phyloP scores from a whole-genome alignment of 1,140 invertebrate genomes.

The Linepithema humile region DNA sequence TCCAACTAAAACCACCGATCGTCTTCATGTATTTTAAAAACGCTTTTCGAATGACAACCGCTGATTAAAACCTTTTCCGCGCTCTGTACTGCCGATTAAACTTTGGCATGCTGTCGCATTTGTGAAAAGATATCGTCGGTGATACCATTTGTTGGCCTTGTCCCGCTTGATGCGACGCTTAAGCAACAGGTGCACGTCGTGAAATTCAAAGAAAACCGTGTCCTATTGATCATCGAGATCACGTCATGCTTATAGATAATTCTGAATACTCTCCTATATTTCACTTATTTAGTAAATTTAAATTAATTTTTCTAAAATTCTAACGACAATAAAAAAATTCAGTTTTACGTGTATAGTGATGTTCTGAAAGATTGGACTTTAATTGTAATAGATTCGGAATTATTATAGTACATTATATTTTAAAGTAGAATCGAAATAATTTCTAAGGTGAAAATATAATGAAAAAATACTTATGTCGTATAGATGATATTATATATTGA shows the following conservation, averaged over 20 bases:
- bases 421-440: too few species aligned
- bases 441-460: too few species aligned
- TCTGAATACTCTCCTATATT: neutral
- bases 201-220: slow-evolving; percentile 1
- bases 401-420: too few species aligned
- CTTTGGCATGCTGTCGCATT: neutral
- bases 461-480: too few species aligned
- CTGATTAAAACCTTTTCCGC: neutral
- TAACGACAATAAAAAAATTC: neutral
- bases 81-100: neutral
- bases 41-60: neutral
- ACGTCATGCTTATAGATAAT: slow-evolving; percentile 10
- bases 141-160: slow-evolving; percentile 30
- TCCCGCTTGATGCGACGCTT: slow-evolving; percentile 33
- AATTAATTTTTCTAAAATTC: neutral
- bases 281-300: slow-evolving; percentile 8
- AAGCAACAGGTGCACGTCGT: slow-evolving; percentile 65
- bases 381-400: too few species aligned
- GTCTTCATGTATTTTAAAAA: slow-evolving; percentile 9
- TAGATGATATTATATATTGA: neutral
- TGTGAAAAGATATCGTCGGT: slow-evolving; percentile 4
- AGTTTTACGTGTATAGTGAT: neutral
- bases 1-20: neutral
- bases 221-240: slow-evolving; percentile 34
- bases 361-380: neutral